Evolutionary conservation across 2,797 vertebrate species (phyloP), one percentile per base, ranked within the genome.

Genomic region (Myotis findleyi): DNA sequence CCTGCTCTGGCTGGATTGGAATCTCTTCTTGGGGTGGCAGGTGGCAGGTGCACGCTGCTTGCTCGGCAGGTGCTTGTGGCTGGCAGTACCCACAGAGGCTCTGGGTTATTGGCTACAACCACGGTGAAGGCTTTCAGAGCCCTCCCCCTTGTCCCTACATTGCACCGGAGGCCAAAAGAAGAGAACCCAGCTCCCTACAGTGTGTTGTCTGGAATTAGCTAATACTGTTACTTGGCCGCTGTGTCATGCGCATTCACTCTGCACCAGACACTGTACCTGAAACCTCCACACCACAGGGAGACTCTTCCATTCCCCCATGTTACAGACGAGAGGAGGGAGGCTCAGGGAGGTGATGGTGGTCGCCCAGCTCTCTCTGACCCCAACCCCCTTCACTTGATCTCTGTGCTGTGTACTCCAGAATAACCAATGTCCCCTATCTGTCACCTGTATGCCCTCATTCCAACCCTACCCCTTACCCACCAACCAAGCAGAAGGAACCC

Each of bases 21-120:
- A 89, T 86, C 68, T 72, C 64, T 84, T 89, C 53, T 57, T 23
- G 30, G 95, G 93, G 84, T 96, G 94, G 89, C 38, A 53, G 90
- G 85, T 81, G 84, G 80, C 93, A 94, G 93, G 71, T 89, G 95
- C 21, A 7, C 0, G 2, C 85, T 17, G 62, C 81, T 83, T 2
- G 0, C 81, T 59, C 2, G 2, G 94, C 96, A 96, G 96, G 95
- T 96, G 95, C 69, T 53, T 51, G 51, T 76, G 66, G 71, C 66
- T 76, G 38, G 21, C 47, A 51, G 62, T 57, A 57, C 53, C 62
- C n/a, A 49, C 69, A 62, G 73, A 77, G 59, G 82, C 51, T 33
- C 73, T 20, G 72, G 47, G 69, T 3, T 23, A n/a, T 20, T 55
- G 64, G 33, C 23, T 13, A 25, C 33, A 21, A 59, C 21, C 30